phyloP scores from a whole-genome alignment of 2,797 vertebrate genomes.

The Dryobates pubescens region DNA sequence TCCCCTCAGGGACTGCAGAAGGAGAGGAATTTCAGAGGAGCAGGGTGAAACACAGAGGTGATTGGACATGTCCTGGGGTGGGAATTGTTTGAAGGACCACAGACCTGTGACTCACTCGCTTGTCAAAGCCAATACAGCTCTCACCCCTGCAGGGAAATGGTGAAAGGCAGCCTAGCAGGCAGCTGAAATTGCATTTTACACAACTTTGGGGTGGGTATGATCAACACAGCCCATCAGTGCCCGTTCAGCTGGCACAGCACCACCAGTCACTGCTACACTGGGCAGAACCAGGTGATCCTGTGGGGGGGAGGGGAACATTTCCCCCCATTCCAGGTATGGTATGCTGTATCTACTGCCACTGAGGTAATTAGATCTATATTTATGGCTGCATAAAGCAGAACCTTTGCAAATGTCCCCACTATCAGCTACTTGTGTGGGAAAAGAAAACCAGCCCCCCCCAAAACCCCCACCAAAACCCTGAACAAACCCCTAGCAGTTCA shows the following conservation, averaged over 20 bases:
- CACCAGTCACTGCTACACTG: neutral
- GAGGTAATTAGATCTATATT: neutral
- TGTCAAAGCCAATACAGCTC: neutral
- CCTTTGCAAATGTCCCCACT: neutral
- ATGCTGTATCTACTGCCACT: neutral
- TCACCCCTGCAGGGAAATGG: neutral
- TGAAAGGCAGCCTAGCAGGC: neutral
- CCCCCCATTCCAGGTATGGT: neutral
- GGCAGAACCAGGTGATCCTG: neutral
- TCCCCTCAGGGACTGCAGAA: neutral
- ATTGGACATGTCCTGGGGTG: neutral
- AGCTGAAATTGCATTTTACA: neutral
- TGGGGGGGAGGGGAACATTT: neutral
- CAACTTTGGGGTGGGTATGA: neutral
- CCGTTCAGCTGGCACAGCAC: neutral
- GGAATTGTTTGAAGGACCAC: neutral
- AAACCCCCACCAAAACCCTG: no score
- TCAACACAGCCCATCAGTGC: neutral
- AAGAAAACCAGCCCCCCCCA: neutral
- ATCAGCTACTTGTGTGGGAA: neutral
- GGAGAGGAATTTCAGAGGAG: neutral
- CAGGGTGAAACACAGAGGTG: neutral
- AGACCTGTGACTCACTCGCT: rapidly evolving
- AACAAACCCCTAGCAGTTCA: neutral
- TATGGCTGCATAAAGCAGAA: neutral